Base-by-base conservation (phyloP, 2,797 vertebrate species). In the Rhodeus uyekii region DNA sequence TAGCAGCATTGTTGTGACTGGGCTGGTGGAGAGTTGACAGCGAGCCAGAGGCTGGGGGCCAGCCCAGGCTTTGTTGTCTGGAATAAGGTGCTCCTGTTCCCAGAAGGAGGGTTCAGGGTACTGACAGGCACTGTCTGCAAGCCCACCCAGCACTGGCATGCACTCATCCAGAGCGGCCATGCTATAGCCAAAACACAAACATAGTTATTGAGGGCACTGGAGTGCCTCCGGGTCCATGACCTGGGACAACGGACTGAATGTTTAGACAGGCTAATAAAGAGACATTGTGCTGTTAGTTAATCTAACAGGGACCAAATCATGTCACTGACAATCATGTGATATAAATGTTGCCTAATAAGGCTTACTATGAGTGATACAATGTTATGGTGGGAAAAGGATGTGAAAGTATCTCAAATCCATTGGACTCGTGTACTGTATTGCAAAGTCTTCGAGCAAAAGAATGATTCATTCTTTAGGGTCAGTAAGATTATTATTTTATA, bases 81-180 rank as follows among this genome's bases (percentile, higher is more conserved):
- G 46, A 55, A 80, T 77, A 86, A 82, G 78, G 81, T 78, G 76
- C 48, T 88, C 71, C 58, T 85, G 39, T 85, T 86, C 78, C 77
- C 76, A 80, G 75, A 79, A 38, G 46, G 55, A 83, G 67, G 48
- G 71, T 77, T 80, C 48, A 67, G 68, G 61, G 78, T 83, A 80
- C 76, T 71, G 63, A 85, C 80, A 85, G 81, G 22, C 81, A 85
- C 73, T 63, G 63, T 82, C 80, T 85, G 24, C 76, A 76, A 80
- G 81, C 86, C 81, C 85, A 85, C 87, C 85, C 83, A 76, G 9
- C 67, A 27, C 22, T 85, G 85, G 60, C 36, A 82, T 86, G 82
- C 68, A 71, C 65, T 82, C 63, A 69, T 63, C 82, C 71, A 44
- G n/a, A 27, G 50, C 39, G 14, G 72, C 38, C 61, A 46, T 44